Evolutionary conservation across 2,888 invertebrate species (phyloP), one percentile per base, ranked within the genome.

Genomic region (Meganola albula): DNA sequence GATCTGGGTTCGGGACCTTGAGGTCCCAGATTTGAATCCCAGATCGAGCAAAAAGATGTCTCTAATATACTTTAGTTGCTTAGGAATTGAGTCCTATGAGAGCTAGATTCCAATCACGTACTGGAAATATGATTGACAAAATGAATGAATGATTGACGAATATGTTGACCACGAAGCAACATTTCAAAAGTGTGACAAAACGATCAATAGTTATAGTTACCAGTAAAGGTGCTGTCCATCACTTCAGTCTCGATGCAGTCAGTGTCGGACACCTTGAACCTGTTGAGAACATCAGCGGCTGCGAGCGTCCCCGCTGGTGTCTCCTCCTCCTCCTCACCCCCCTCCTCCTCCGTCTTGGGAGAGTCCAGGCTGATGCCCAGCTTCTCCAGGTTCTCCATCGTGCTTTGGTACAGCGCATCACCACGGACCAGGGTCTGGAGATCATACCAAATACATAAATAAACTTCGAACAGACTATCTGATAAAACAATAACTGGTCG

Each of bases 181-280:
- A n/a, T n/a, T n/a, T n/a, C n/a, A n/a, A 7, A 6, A 16, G 16
- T 16, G 6, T 16, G 16, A 16, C 6, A 16, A 16, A 16, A 16
- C 6, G 16, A 16, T 16, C 12, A 11, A 12, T 8, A 11, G 11
- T 6, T 14, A 12, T 13, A 25, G 27, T 34, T 9, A 83, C 83
- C 83, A 34, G 49, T 71, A 18, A 47, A 74, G 2, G 61, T 48
- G 26, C 74, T 72, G 11, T 85, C 84, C 51, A 64, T 43, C 1
- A 85, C 73, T 2, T 84, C 83, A 5, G 82, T 75, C 45, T 84
- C 84, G 0, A 85, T 76, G 21, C 78, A 79, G 33, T 85, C 84
- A 10, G 63, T 69, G 1, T 83, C 78, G 0, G 78, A 64, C 0
- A 83, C 58, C 25, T 60, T 68, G 46, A 83, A 83, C 40, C 71